phyloP scores from a whole-genome alignment of 1,140 invertebrate species.

The Chymomyza costata region DNA sequence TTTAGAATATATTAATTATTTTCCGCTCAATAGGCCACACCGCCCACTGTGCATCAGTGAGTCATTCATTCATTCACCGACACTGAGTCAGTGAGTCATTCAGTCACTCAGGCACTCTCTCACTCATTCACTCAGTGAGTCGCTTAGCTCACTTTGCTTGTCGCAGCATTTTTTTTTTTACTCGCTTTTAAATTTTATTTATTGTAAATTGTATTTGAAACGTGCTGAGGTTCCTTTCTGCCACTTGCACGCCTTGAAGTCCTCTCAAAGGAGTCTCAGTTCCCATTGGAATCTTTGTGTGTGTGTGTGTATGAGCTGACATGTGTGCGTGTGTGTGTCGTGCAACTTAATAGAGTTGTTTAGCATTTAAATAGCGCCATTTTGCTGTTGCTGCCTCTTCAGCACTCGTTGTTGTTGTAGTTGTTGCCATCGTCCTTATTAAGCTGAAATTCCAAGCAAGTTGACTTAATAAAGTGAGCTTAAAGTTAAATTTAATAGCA shows the following conservation, averaged over 20 bases:
- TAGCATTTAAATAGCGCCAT: constrained; percentile 70
- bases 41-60: too few species aligned
- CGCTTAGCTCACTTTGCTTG: too few species aligned
- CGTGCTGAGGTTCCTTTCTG: constrained; percentile 66
- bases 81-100: not conserved
- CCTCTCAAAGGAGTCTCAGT: constrained; percentile 28
- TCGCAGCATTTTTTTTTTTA: constrained; percentile 53
- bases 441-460: constrained; percentile 56
- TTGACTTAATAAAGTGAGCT: constrained; percentile 58
- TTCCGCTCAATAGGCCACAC: too few species aligned
- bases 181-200: constrained; percentile 72
- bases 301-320: constrained; percentile 25
- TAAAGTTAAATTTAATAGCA: constrained; percentile 37
- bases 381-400: constrained; percentile 33
- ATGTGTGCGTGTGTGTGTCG: constrained; percentile 46
- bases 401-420: not conserved
- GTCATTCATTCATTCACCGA: too few species aligned
- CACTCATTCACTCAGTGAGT: too few species aligned
- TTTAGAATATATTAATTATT: too few species aligned
- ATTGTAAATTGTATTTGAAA: constrained; percentile 73
- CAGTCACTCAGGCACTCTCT: not conserved
- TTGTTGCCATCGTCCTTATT: constrained; percentile 51
- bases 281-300: constrained; percentile 11
- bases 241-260: constrained; percentile 5
- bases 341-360: constrained; percentile 71